Conservation (phyloP, 2,888 invertebrate genomes). For the Temnothorax ravouxi region DNA sequence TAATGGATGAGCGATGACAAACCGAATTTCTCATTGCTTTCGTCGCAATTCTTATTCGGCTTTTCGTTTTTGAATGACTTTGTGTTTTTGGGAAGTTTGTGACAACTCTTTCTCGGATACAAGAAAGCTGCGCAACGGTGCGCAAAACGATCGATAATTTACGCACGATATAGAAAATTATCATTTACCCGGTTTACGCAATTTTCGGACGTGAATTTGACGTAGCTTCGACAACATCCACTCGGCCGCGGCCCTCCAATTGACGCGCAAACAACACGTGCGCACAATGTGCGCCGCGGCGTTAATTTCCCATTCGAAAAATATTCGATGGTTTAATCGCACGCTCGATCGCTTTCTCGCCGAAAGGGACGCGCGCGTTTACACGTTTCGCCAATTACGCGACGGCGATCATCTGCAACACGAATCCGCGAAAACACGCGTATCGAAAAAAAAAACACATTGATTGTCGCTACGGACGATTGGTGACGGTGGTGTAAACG, state of each 20-base stretch:
- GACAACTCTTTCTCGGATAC: too few species aligned
- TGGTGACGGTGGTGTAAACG: not conserved
- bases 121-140: not conserved
- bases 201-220: slow-evolving; percentile 3
- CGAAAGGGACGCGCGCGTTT: slow-evolving; percentile 11
- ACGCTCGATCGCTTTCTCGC: not conserved
- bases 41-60: not conserved
- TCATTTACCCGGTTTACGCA: not conserved
- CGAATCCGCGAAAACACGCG: slow-evolving; percentile 8
- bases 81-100: not conserved
- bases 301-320: slow-evolving; percentile 30
- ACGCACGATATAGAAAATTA: not conserved
- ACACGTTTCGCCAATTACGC: slow-evolving; percentile 50
- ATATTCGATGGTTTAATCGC: slow-evolving; percentile 18
- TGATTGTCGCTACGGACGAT: slow-evolving; percentile 13
- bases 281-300: not conserved
- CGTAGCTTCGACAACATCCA: not conserved
- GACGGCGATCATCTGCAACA: slow-evolving; percentile 36
- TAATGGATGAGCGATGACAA: slow-evolving; percentile 21
- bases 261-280: slow-evolving; percentile 37
- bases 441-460: slow-evolving; percentile 18
- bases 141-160: not conserved
- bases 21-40: not conserved
- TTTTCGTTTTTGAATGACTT: not conserved
- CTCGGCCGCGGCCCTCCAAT: not conserved